Percentiles rank a stretch among this genome's conserved stretches.
Evolutionary conservation across 2,113 vertebrate species (phyloP).

Genomic region (Girardinichthys multiradiatus): DNA sequence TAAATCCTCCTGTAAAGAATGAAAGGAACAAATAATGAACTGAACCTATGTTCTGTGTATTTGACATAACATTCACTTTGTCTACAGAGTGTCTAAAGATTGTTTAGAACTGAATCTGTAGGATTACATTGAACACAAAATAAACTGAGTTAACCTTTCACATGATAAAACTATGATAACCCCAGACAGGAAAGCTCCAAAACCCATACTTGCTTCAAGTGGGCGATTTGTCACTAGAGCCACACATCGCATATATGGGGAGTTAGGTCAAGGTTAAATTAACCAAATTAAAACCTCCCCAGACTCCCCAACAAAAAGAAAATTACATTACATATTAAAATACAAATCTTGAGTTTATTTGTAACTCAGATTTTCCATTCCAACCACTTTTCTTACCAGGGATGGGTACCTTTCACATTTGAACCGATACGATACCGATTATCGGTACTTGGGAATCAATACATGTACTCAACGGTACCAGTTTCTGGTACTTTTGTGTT

Average conservation of each 20-base stretch:
- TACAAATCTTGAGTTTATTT: no score
- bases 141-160: not conserved
- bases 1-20: not conserved
- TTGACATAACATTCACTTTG: not conserved
- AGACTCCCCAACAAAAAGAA: slow-evolving; percentile 2
- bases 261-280: slow-evolving; percentile 41
- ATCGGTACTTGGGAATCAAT: no score
- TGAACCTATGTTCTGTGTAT: not conserved
- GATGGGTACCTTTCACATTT: no score
- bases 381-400: no score
- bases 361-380: no score
- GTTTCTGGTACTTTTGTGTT: no score
- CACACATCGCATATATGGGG: slow-evolving; percentile 17
- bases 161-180: not conserved
- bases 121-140: not conserved
- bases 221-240: slow-evolving; percentile 3
- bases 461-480: no score
- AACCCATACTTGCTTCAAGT: not conserved
- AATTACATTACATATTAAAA: no score
- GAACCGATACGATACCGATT: no score
- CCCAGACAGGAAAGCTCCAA: not conserved
- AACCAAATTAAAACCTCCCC: slow-evolving; percentile 37
- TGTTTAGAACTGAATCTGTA: not conserved
- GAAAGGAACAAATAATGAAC: not conserved
- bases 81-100: not conserved